Percentiles rank a stretch among this genome's conserved stretches.
Evolutionary conservation across 2,113 vertebrate species (phyloP).

Genomic region (Limanda limanda): DNA sequence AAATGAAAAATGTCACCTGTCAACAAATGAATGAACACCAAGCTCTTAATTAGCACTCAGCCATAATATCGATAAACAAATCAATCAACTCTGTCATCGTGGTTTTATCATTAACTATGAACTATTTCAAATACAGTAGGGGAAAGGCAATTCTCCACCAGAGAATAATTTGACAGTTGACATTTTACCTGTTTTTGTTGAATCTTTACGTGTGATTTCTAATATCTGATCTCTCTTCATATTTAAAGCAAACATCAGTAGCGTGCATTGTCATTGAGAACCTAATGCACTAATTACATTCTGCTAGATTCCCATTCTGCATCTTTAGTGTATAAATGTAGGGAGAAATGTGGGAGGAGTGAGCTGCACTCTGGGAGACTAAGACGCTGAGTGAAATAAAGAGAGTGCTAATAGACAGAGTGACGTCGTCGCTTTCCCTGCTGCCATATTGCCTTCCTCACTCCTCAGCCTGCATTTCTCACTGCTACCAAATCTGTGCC

Average conservation of each 20-base stretch:
- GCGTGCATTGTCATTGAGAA: not conserved
- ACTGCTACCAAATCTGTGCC: constrained; percentile 5
- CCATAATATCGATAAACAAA: constrained; percentile 13
- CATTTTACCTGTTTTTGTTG: too few species aligned
- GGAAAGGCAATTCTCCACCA: not conserved
- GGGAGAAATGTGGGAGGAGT: constrained; percentile 18
- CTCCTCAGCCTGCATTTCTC: constrained; percentile 34
- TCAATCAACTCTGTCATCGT: not conserved
- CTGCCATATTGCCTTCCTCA: constrained; percentile 59
- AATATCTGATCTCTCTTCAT: not conserved
- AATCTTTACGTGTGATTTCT: not conserved
- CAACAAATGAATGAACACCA: not conserved
- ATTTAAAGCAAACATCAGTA: not conserved
- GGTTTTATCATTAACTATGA: not conserved
- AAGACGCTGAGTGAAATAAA: constrained; percentile 57
- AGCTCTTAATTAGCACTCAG: not conserved
- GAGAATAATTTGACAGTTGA: too few species aligned
- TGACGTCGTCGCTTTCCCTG: constrained; percentile 61
- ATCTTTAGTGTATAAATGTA: not conserved
- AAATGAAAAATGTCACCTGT: not conserved
- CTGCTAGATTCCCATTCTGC: not conserved
- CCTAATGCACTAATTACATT: not conserved
- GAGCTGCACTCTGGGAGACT: constrained; percentile 29
- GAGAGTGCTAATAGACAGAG: constrained; percentile 31
- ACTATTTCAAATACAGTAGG: not conserved